phyloP scores from a whole-genome alignment of 2,113 vertebrate genomes.

The Phrynosoma platyrhinos region DNA sequence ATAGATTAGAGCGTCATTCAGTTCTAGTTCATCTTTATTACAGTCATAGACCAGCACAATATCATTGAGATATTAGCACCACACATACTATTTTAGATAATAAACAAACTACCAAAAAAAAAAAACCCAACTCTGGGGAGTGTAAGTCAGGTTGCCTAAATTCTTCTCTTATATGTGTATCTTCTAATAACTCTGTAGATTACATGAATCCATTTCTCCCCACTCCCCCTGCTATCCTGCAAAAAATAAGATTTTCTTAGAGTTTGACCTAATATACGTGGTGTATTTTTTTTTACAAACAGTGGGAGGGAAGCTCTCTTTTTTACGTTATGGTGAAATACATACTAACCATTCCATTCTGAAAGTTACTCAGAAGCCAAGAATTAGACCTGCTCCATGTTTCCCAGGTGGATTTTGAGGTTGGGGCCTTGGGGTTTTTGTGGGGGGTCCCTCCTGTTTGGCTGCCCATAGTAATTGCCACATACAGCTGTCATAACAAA shows the following conservation, averaged over 20 bases:
- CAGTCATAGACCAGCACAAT: too few species aligned
- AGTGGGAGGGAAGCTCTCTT: not conserved
- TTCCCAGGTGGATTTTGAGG: not conserved
- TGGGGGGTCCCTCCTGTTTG: not conserved
- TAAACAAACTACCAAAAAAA: not conserved
- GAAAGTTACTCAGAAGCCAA: not conserved
- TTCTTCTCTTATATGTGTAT: not conserved
- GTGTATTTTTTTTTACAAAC: not conserved
- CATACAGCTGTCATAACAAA: slow-evolving; percentile 10
- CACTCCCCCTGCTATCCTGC: too few species aligned
- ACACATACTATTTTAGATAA: not conserved
- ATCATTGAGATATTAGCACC: too few species aligned
- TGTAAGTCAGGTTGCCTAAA: not conserved
- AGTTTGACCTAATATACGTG: not conserved
- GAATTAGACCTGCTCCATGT: not conserved
- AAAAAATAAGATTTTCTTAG: not conserved
- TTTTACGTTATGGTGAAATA: not conserved
- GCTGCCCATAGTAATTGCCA: slow-evolving; percentile 15
- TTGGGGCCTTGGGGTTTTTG: not conserved
- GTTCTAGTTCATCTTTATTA: too few species aligned
- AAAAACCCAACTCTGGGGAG: too few species aligned
- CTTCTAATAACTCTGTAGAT: not conserved
- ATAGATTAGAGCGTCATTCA: not conserved
- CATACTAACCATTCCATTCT: too few species aligned
- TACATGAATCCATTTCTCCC: not conserved